phyloP scores from a whole-genome alignment of 2,888 invertebrate species.

The Macrophya alboannulata region DNA sequence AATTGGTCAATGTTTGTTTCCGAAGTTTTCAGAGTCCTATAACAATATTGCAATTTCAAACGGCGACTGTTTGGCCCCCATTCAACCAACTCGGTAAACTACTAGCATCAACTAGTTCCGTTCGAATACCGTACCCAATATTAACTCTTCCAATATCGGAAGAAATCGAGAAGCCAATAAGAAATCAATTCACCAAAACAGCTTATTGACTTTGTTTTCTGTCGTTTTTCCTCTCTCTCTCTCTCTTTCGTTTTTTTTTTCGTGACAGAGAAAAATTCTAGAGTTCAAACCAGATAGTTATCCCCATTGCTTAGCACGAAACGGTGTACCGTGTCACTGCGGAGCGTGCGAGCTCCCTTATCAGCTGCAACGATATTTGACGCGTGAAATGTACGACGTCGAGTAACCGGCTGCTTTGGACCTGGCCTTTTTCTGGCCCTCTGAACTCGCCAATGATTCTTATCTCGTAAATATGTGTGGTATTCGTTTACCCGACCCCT shows the following conservation, averaged over 20 bases:
- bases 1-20: not conserved
- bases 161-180: not conserved
- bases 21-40: not conserved
- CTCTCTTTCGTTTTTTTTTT: not conserved
- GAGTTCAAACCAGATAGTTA: not conserved
- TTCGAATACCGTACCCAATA: not conserved
- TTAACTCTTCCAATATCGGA: not conserved
- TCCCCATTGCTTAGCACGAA: not conserved
- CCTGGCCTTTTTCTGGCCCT: slow-evolving; percentile 13
- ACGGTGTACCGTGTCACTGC: slow-evolving; percentile 22
- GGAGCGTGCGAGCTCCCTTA: not conserved
- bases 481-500: slow-evolving; percentile 27
- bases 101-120: not conserved
- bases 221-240: not conserved
- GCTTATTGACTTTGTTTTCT: not conserved
- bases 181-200: not conserved
- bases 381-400: slow-evolving; percentile 26
- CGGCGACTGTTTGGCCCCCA: not conserved
- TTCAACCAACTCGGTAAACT: not conserved
- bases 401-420: not conserved
- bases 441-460: slow-evolving; percentile 30
- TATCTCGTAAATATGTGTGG: slow-evolving; percentile 31
- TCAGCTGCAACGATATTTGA: slow-evolving; percentile 16
- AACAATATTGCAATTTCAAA: not conserved
- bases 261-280: not conserved